These are phyloP conservation scores for Lasiurus cinereus DNA, from an alignment of 2,113 vertebrate species.

Conservation along the genomic window DNA sequence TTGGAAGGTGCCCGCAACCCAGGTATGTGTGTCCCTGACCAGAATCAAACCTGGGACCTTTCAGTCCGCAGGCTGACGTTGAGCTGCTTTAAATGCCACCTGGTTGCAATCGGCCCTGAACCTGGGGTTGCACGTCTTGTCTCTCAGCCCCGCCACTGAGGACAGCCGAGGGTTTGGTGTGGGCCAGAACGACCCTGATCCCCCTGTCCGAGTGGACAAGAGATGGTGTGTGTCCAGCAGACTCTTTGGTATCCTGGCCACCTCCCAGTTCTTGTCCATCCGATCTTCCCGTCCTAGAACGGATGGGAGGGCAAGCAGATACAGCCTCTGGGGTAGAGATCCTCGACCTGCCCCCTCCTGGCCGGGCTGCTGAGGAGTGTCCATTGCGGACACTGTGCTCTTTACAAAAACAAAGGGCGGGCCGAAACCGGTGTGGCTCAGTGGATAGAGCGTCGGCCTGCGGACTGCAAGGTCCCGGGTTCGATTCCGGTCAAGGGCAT, in stretches of 20 bases:
- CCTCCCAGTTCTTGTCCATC: neutral
- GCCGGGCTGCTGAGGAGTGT: neutral
- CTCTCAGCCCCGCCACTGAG: neutral
- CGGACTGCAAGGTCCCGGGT: no score
- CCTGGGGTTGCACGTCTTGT: neutral
- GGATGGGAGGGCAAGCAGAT: neutral
- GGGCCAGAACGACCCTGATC: no score
- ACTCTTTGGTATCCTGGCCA: neutral
- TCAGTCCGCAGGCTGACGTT: neutral
- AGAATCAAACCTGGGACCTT: no score
- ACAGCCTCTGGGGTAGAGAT: neutral
- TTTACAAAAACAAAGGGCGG: conserved; percentile 19
- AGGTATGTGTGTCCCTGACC: no score
- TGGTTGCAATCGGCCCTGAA: neutral
- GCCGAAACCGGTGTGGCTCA: no score
- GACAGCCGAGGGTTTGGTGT: neutral
- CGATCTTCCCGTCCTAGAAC: neutral
- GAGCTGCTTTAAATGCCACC: neutral
- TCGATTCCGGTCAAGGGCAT: no score
- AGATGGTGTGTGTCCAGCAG: neutral
- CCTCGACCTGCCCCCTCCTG: neutral
- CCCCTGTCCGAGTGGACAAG: no score
- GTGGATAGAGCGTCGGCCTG: no score
- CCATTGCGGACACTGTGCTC: neutral
- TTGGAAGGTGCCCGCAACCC: no score